Percentiles rank a stretch among this genome's conserved stretches.
Conservation (phyloP, 2,888 invertebrate genomes). For the Sarcophaga caerulescens region DNA sequence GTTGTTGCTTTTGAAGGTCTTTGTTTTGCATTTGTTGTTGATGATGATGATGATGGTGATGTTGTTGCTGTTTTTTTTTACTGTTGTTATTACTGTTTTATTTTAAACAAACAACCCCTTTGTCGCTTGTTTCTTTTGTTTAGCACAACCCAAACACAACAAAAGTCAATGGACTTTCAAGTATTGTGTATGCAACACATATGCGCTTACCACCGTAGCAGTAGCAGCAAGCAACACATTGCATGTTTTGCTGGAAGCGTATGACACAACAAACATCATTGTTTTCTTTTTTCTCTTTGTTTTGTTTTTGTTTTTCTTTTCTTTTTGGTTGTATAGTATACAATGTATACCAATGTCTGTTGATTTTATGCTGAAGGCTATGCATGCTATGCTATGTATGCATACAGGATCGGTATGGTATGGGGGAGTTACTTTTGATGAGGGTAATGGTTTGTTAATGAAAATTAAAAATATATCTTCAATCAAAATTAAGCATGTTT, state of each 20-base stretch:
- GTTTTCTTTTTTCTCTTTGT: no score
- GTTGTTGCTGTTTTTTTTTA: neutral
- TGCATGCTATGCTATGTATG: neutral
- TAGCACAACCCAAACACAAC: slow-evolving; percentile 10
- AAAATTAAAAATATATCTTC: no score
- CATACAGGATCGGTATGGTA: neutral
- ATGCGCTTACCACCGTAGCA: neutral
- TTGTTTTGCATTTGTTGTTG: slow-evolving; percentile 22
- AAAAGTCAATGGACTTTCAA: slow-evolving; percentile 63
- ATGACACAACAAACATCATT: no score
- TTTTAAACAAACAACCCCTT: neutral
- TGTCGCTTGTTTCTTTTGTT: slow-evolving; percentile 38
- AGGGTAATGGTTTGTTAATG: no score
- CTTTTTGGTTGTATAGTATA: neutral
- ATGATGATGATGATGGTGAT: neutral
- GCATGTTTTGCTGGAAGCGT: no score
- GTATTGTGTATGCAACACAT: slow-evolving; percentile 53
- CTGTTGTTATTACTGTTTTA: neutral
- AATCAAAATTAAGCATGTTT: no score
- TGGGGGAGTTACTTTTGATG: neutral
- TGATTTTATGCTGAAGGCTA: slow-evolving; percentile 34
- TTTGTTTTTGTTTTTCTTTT: no score
- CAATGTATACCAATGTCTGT: neutral
- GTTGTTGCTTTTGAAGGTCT: slow-evolving; percentile 51
- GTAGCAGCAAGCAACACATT: no score